These are phyloP conservation scores for Leptobrachium ailaonicum DNA, from an alignment of 2,113 vertebrate genomes.

Conservation along the genomic window DNA sequence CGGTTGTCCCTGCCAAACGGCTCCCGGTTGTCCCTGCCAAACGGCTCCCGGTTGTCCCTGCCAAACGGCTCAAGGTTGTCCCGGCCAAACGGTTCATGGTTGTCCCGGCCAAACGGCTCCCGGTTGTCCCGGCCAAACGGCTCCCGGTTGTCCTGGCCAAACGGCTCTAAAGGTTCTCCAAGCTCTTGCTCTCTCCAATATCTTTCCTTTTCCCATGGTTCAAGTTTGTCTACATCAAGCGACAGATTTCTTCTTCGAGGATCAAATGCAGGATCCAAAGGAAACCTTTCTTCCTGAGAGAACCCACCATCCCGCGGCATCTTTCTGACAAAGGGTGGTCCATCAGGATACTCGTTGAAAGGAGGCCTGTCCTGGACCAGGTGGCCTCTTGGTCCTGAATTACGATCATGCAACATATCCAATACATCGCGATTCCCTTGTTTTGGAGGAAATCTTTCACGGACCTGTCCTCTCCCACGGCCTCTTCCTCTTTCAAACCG, in stretches of 20 bases:
- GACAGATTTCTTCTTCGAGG: slow-evolving; percentile 63
- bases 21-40: slow-evolving; percentile 79
- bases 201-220: slow-evolving; percentile 73
- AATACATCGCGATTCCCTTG: slow-evolving; percentile 57
- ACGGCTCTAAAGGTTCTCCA: slow-evolving; percentile 73
- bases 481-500: slow-evolving; percentile 57
- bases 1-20: slow-evolving; percentile 52
- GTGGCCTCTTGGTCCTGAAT: neutral
- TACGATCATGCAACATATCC: neutral
- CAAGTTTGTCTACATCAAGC: slow-evolving; percentile 66
- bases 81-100: too few relatives aligned
- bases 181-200: slow-evolving; percentile 84
- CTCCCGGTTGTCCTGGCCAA: slow-evolving; percentile 79
- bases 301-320: slow-evolving; percentile 64
- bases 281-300: slow-evolving; percentile 74
- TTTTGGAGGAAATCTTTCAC: slow-evolving; percentile 59
- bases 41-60: slow-evolving; percentile 58
- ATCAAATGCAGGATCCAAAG: slow-evolving; percentile 71
- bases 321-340: slow-evolving; percentile 66
- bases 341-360: slow-evolving; percentile 61
- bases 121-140: slow-evolving; percentile 52
- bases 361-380: slow-evolving; percentile 53
- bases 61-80: too few relatives aligned
- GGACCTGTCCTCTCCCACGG: slow-evolving; percentile 57
- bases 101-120: too few relatives aligned